phyloP scores from a whole-genome alignment of 2,888 invertebrate species.

The Chironomus tentans region DNA sequence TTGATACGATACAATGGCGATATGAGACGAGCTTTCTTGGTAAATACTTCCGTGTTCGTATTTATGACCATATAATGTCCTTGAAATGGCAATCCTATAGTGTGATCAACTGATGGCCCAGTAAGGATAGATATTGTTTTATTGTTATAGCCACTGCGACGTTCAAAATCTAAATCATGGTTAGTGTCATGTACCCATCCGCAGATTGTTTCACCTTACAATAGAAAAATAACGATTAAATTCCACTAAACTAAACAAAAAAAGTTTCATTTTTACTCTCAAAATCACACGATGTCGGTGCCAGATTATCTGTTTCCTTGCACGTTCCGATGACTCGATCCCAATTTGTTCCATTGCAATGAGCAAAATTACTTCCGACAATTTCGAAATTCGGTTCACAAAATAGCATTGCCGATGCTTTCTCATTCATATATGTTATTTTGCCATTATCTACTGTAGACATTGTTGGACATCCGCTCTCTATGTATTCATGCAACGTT shows the following conservation, averaged over 20 bases:
- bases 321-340: constrained; percentile 59
- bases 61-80: constrained; percentile 81
- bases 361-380: constrained; percentile 52
- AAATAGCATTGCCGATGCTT: constrained; percentile 52
- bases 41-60: constrained; percentile 51
- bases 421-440: constrained; percentile 44
- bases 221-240: no score
- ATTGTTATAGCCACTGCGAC: constrained; percentile 46
- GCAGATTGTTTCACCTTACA: constrained; percentile 50
- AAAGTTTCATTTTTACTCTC: constrained; percentile 30
- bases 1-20: constrained; percentile 58
- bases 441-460: constrained; percentile 46
- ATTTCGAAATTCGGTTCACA: constrained; percentile 56
- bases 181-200: constrained; percentile 67
- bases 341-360: constrained; percentile 65
- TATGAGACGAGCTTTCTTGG: constrained; percentile 61
- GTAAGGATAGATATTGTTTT: constrained; percentile 41
- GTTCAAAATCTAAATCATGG: constrained; percentile 66
- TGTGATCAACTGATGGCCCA: constrained; percentile 70
- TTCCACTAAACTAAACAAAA: no score
- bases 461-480: constrained; percentile 47
- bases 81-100: constrained; percentile 46
- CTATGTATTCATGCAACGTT: constrained; percentile 38
- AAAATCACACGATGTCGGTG: constrained; percentile 35
- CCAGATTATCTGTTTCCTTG: constrained; percentile 30